phyloP scores from a whole-genome alignment of 1,140 invertebrate genomes.

The Ceratina australensis region DNA sequence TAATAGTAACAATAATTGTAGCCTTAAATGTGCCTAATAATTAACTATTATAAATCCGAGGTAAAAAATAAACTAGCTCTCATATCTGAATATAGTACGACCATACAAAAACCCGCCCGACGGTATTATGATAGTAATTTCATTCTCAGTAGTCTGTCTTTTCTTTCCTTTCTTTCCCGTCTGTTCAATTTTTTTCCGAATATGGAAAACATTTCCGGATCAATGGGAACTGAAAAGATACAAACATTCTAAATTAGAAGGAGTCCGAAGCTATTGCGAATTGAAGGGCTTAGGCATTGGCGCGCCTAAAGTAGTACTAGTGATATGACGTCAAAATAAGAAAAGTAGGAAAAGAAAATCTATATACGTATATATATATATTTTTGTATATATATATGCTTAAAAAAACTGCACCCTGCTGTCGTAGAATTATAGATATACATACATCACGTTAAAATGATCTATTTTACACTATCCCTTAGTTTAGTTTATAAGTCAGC shows the following conservation, averaged over 20 bases:
- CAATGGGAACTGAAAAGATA: slow-evolving; percentile 51
- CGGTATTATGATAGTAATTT: slow-evolving; percentile 68
- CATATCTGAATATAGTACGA: slow-evolving; percentile 52
- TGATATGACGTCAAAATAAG: slow-evolving; percentile 48
- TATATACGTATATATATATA: slow-evolving; percentile 21
- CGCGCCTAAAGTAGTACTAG: slow-evolving; percentile 38
- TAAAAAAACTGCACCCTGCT: slow-evolving; percentile 56
- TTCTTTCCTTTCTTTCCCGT: slow-evolving; percentile 15
- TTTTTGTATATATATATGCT: slow-evolving; percentile 20
- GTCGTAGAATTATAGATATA: slow-evolving; percentile 58
- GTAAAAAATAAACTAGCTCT: slow-evolving; percentile 69
- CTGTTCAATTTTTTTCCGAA: slow-evolving; percentile 40
- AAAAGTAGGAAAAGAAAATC: slow-evolving; percentile 43
- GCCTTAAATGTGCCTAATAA: slow-evolving; percentile 64
- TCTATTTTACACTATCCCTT: slow-evolving; percentile 61
- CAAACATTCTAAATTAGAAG: slow-evolving; percentile 30
- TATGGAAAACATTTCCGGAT: slow-evolving; percentile 27
- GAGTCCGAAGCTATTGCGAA: slow-evolving; percentile 38
- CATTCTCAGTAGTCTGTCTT: slow-evolving; percentile 30
- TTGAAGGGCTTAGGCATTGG: slow-evolving; percentile 40
- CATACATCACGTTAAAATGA: slow-evolving; percentile 63
- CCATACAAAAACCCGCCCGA: slow-evolving; percentile 57
- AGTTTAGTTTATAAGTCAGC: slow-evolving; percentile 65
- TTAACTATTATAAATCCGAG: slow-evolving; percentile 65
- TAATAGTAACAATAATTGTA: slow-evolving; percentile 69